Base-by-base conservation (phyloP, 2,888 invertebrate species). In the Hirtodrosophila confusa region DNA sequence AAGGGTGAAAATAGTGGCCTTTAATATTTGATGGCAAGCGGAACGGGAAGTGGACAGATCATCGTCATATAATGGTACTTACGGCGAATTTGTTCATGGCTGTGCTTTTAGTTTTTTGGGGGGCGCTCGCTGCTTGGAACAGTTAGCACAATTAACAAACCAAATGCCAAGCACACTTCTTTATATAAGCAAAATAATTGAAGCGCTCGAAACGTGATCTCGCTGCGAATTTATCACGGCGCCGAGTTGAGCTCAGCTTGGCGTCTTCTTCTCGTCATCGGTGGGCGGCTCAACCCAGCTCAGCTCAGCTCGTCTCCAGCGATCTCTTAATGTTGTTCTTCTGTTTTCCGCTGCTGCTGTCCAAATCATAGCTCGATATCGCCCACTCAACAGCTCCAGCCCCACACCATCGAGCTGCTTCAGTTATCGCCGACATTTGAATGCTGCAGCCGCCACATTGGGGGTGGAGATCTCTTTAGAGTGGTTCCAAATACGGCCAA, bases 11-110 rank as follows among this genome's bases (percentile, higher is more conserved):
- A 63, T 41, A 24, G 40, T 37, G 29, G 24, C 10, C 33, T 35
- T 23, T 29, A 11, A 12, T 6, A 17, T 17, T 17, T 17, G 17
- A 17, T 17, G 17, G 17, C 17, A 17, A 39, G 12, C 29, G 49
- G 58, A 75, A 54, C 55, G 50, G 64, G 56, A 68, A 64, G 43
- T 51, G 41, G 41, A 37, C 37, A 64, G 64, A 51, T 1, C 48
- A 23, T 40, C 49, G 41, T 51, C 64, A 47, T 64, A 29, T 23
- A 4, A 7, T 29, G 56, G 65, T 70, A 89, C 88, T 88, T 88
- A 88, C 88, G 78, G 78, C 70, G 75, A 88, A 89, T 58, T 75
- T 79, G 78, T 88, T 88, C 88, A 88, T 88, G 74, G 80, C 64
- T 88, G 63, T 57, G 51, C 45, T 75, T 61, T 60, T 31, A 39